phyloP scores from a whole-genome alignment of 2,113 vertebrate genomes.

The Benitochromis conjunctus region DNA sequence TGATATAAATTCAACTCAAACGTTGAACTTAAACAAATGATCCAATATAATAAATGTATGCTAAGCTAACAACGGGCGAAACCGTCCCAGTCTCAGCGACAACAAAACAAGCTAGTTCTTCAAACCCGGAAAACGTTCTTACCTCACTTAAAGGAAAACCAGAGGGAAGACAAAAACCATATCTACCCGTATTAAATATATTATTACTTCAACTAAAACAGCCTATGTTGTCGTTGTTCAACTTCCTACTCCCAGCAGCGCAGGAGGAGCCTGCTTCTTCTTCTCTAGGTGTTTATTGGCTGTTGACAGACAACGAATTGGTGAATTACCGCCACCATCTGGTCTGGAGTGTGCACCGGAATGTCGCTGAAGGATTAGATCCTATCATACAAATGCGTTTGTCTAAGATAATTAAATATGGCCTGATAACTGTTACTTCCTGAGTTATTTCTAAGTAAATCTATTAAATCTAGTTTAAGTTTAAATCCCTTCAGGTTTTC shows the following conservation, averaged over 20 bases:
- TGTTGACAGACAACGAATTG: not conserved
- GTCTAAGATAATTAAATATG: not conserved
- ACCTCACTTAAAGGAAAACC: not conserved
- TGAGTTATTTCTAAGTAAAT: not conserved
- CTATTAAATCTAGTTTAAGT: not conserved
- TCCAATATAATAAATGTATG: not conserved
- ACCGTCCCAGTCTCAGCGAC: accelerated
- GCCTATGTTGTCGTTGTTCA: not conserved
- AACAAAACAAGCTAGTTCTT: not conserved
- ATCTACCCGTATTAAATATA: not conserved
- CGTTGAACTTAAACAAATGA: accelerated
- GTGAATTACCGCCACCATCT: not conserved
- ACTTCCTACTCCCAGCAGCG: slow-evolving; percentile 5
- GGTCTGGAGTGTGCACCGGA: accelerated
- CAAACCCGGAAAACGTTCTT: not conserved
- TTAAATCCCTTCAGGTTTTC: not conserved
- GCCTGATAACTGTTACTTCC: accelerated
- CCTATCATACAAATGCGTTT: not conserved
- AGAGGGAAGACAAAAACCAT: not conserved
- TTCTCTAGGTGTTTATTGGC: not conserved
- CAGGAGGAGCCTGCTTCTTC: not conserved
- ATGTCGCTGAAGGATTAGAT: too few relatives aligned
- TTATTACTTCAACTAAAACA: not conserved
- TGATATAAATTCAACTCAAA: not conserved
- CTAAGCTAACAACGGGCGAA: not conserved